Conservation (phyloP, 2,113 vertebrate genomes). For the Pelecanus crispus region DNA sequence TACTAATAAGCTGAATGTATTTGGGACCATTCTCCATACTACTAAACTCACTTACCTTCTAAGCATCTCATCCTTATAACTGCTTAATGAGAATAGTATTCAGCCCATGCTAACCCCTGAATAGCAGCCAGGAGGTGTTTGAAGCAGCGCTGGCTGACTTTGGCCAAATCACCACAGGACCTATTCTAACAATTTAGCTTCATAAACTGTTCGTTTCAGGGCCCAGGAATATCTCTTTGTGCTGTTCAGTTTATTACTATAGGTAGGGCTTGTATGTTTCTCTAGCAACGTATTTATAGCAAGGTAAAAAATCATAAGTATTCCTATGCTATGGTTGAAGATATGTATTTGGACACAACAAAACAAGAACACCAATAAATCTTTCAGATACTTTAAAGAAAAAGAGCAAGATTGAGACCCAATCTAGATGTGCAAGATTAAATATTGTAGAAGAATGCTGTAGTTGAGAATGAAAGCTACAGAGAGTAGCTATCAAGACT, state of each 20-base stretch:
- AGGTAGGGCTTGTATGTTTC: neutral
- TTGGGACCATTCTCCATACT: neutral
- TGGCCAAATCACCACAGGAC: neutral
- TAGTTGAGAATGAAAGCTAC: neutral
- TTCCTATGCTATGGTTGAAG: neutral
- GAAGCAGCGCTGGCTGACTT: neutral
- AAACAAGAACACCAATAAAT: neutral
- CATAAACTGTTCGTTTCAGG: neutral
- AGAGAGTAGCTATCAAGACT: too few species aligned
- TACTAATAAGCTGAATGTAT: neutral
- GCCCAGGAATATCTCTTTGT: neutral
- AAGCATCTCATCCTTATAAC: neutral
- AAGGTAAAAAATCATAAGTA: neutral
- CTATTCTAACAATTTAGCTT: neutral
- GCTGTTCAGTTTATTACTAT: neutral
- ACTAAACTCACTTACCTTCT: neutral
- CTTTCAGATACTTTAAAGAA: neutral
- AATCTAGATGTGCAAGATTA: neutral
- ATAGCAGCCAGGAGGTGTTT: neutral
- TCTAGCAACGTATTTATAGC: neutral
- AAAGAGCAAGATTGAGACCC: neutral
- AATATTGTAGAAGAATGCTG: neutral
- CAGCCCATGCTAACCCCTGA: neutral
- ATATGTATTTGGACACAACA: neutral
- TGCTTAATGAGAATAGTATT: neutral